Percentiles rank a stretch among this genome's conserved stretches.
Evolutionary conservation across 2,797 vertebrate species (phyloP).

Genomic region (Oreonectes daqikongensis): DNA sequence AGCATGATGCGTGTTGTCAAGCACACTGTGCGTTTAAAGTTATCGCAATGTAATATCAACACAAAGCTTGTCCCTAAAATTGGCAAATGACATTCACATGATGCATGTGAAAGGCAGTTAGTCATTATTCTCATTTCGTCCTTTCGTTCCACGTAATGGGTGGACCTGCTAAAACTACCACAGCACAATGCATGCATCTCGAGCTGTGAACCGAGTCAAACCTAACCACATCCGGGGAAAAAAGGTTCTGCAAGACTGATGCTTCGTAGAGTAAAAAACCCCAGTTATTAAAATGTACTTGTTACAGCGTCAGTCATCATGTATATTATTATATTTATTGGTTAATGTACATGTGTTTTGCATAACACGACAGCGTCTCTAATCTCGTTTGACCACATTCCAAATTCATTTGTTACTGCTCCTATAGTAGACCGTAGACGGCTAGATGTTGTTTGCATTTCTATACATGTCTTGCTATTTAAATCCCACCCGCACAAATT

Average conservation of each 20-base stretch:
- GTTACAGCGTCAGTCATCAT: too few species aligned
- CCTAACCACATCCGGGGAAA: slow-evolving; percentile 82
- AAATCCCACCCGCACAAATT: background rate
- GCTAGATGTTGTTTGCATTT: background rate
- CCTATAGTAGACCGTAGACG: background rate
- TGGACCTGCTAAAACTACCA: slow-evolving; percentile 50
- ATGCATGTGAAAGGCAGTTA: background rate
- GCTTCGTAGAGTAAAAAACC: background rate
- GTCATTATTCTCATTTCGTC: background rate
- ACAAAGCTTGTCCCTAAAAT: background rate
- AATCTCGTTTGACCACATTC: background rate
- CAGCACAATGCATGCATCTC: slow-evolving; percentile 62
- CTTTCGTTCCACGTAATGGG: slow-evolving; percentile 52
- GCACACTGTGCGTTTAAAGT: too few species aligned
- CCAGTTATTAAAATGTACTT: background rate
- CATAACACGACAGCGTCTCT: background rate
- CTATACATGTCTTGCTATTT: background rate
- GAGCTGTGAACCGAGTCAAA: slow-evolving; percentile 62
- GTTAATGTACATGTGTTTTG: background rate
- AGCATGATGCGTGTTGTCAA: too few species aligned
- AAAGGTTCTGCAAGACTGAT: slow-evolving; percentile 1
- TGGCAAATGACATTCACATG: background rate
- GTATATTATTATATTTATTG: too few species aligned
- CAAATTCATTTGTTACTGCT: background rate
- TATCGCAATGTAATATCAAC: background rate